Base-by-base conservation (phyloP, 2,888 invertebrate species). In the Julus scanicus region DNA sequence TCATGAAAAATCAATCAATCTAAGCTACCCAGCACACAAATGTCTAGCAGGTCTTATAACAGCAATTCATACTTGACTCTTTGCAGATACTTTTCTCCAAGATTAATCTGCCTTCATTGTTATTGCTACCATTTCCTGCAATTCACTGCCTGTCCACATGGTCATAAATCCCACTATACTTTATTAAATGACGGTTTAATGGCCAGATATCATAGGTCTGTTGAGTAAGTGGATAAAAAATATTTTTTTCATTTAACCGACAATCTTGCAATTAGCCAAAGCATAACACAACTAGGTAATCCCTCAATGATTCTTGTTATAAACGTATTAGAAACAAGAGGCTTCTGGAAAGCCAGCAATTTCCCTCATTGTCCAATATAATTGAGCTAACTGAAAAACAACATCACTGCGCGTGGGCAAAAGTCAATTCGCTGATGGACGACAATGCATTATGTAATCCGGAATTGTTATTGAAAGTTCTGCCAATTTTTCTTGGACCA, bases 181-280 rank as follows among this genome's bases (percentile, higher is more conserved):
- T 15, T 37, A 80, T 11, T 37, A 80, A 80, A 80, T 80, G 37
- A 71, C 20, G 71, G 6, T 29, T 9, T 11, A 71, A 71, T 29
- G 71, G 29, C 71, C 11, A 2, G 71, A 6, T 20, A 29, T 71
- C 29, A 80, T 37, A 5, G 37, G 29, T 15, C 3, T 37, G 80
- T 80, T 37, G 37, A 13, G 37, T n/a, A 71, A 11, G 71, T 71
- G 71, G 29, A n/a, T 29, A 71, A 71, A 71, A 71, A 71, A 15
- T 15, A 15, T 5, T 20, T 20, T 71, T 80, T 80, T 80, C 37
- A 39, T 80, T 80, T 37, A 39, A 15, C 3, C 80, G 37, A 37
- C 37, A 15, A 80, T 80, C 80, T 80, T 80, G 80, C 15, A 37
- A 80, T 80, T 80, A 80, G 37, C 37, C 80, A 13, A 39, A 80